Evolutionary conservation across 2,113 vertebrate genomes (phyloP).

Genomic region (Forbesichthys agassizii): DNA sequence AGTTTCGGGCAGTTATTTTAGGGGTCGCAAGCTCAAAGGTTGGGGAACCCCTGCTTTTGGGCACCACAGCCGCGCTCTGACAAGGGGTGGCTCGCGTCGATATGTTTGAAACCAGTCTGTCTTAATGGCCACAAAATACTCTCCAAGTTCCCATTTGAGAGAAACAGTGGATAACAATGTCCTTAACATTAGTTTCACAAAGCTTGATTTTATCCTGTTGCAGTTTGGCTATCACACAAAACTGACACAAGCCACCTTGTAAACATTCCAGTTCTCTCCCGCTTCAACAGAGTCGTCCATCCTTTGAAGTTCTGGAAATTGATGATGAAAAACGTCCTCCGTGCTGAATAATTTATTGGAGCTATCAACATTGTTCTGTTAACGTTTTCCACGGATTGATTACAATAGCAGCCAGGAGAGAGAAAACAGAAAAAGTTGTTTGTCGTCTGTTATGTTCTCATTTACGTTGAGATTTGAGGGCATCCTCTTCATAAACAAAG

Average conservation of each 20-base stretch:
- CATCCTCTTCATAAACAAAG: not conserved
- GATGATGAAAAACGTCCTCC: constrained; percentile 36
- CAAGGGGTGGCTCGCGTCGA: too few species aligned
- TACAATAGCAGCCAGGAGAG: constrained; percentile 10
- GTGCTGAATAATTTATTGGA: constrained; percentile 38
- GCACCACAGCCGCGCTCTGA: too few species aligned
- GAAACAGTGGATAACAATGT: not conserved
- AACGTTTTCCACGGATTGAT: constrained; percentile 22
- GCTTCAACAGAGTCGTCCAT: not conserved
- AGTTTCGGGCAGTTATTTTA: too few species aligned
- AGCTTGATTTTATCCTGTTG: not conserved
- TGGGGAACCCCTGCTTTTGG: too few species aligned
- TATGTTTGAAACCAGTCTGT: too few species aligned
- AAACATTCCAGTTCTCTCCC: not conserved
- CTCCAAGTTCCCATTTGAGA: not conserved
- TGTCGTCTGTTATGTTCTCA: not conserved
- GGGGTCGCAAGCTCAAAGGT: too few species aligned
- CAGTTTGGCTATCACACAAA: not conserved
- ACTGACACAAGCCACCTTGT: not conserved
- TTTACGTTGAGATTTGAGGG: not conserved
- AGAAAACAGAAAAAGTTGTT: constrained; percentile 13
- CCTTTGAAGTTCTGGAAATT: constrained; percentile 31
- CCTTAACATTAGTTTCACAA: not conserved
- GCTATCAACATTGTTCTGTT: constrained; percentile 18
- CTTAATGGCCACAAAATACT: too few species aligned